phyloP scores from a whole-genome alignment of 2,113 vertebrate species.

The Bufo bufo region DNA sequence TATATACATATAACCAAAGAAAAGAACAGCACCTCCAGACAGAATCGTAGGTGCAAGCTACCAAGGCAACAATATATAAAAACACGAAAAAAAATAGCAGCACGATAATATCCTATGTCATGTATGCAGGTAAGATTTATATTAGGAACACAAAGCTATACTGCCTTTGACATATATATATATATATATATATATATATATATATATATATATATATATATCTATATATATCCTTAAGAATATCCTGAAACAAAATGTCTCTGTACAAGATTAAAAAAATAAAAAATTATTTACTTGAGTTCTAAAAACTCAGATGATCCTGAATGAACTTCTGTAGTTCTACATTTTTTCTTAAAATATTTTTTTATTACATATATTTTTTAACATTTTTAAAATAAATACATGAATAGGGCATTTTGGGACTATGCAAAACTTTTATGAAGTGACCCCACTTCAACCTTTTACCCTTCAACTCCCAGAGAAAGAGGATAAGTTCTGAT shows the following conservation, averaged over 20 bases:
- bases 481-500: conserved; percentile 34
- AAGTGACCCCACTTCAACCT: conserved; percentile 8
- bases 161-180: neutral
- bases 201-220: too few relatives aligned
- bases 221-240: neutral
- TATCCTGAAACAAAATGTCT: conserved; percentile 9
- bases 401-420: neutral
- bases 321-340: neutral
- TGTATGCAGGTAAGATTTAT: neutral
- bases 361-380: neutral
- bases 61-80: too few relatives aligned
- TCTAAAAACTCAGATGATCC: neutral
- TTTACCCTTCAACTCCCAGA: conserved; percentile 32
- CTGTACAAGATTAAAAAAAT: neutral
- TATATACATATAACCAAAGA: too few relatives aligned
- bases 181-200: too few relatives aligned
- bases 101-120: neutral
- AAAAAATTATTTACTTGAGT: neutral
- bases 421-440: conserved; percentile 1
- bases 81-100: too few relatives aligned
- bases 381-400: neutral
- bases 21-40: too few relatives aligned
- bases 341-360: neutral
- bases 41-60: too few relatives aligned
- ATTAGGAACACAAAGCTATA: neutral